phyloP scores from a whole-genome alignment of 2,113 vertebrate genomes.

The Hippocampus zosterae region DNA sequence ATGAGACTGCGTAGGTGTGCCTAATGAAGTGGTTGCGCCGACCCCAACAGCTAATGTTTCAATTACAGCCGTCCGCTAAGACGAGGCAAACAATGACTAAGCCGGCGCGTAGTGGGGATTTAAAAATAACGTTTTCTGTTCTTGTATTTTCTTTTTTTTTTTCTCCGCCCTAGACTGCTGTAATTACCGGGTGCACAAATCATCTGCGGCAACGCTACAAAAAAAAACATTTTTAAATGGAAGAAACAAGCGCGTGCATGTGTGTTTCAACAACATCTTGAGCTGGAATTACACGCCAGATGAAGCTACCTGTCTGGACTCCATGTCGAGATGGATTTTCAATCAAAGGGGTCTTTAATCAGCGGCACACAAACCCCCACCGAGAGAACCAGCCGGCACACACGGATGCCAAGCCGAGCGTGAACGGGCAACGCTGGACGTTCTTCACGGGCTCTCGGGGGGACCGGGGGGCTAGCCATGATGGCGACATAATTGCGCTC shows the following conservation, averaged over 20 bases:
- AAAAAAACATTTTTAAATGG: too few relatives aligned
- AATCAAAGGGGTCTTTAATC: slow-evolving; percentile 29
- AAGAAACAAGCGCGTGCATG: slow-evolving; percentile 15
- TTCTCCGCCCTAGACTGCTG: too few relatives aligned
- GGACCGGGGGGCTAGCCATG: slow-evolving; percentile 30
- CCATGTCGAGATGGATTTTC: slow-evolving; percentile 11
- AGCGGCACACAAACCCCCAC: background rate
- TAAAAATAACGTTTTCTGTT: slow-evolving; percentile 55
- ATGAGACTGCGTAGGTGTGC: background rate
- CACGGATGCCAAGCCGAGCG: slow-evolving; percentile 18
- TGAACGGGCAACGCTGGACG: slow-evolving; percentile 23
- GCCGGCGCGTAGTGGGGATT: slow-evolving; percentile 55
- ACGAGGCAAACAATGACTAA: slow-evolving; percentile 66
- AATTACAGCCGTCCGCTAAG: slow-evolving; percentile 61
- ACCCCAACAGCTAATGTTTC: slow-evolving; percentile 64
- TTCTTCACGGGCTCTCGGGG: slow-evolving; percentile 15
- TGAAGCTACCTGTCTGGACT: background rate
- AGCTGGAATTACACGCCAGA: slow-evolving; percentile 31
- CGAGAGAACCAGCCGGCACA: slow-evolving; percentile 9
- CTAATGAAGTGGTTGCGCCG: slow-evolving; percentile 27
- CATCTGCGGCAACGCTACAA: slow-evolving; percentile 32
- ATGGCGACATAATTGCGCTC: slow-evolving; percentile 57
- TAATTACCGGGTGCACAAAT: slow-evolving; percentile 63
- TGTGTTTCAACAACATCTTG: slow-evolving; percentile 42
- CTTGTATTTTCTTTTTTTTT: background rate